phyloP scores from a whole-genome alignment of 1,140 invertebrate species.

The Dendroctonus valens region DNA sequence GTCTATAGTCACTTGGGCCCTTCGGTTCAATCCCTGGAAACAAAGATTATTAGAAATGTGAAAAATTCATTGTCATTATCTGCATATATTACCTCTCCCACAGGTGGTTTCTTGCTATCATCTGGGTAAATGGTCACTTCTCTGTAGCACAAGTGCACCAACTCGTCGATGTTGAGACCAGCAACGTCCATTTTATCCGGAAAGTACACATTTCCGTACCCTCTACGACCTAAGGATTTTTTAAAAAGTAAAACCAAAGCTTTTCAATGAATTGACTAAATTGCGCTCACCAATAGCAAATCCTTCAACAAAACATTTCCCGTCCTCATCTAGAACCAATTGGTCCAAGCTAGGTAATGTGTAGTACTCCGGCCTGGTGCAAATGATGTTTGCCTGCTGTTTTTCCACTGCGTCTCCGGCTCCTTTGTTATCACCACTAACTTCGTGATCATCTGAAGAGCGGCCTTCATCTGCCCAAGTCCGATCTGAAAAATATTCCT shows the following conservation, averaged over 20 bases:
- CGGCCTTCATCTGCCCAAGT: no score
- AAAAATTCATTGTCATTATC: conserved; percentile 4
- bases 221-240: conserved; percentile 69
- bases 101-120: conserved; percentile 67
- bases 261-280: neutral
- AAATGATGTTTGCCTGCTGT: conserved; percentile 39
- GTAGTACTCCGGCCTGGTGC: conserved; percentile 70
- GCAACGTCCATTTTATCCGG: conserved; percentile 84
- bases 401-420: conserved; percentile 5
- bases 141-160: conserved; percentile 74
- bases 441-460: conserved; percentile 21
- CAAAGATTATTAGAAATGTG: neutral
- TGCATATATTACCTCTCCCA: conserved; percentile 59
- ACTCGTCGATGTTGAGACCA: conserved; percentile 84
- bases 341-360: conserved; percentile 80
- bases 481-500: no score
- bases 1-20: conserved; percentile 90
- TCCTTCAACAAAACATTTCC: conserved; percentile 82
- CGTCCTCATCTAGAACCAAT: conserved; percentile 67
- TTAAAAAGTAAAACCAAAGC: neutral
- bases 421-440: neutral
- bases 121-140: conserved; percentile 74
- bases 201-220: conserved; percentile 92
- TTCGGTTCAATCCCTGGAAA: conserved; percentile 76
- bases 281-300: conserved; percentile 60